Evolutionary conservation across 2,888 invertebrate genomes (phyloP).

Genomic region (Molanna angustata): DNA sequence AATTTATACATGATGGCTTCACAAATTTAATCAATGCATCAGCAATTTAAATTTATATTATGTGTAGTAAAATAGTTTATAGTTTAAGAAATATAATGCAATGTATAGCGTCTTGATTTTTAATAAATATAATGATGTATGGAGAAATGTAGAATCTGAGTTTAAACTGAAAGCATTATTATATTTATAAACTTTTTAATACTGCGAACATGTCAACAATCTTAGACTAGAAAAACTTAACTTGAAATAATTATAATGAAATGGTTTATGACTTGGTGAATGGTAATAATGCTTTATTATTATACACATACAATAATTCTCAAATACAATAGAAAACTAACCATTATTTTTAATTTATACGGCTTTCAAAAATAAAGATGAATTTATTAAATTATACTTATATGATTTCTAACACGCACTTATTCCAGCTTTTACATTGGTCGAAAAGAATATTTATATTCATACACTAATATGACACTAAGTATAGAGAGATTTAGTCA

Average conservation of each 20-base stretch:
- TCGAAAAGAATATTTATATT: constrained; percentile 29
- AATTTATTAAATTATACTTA: constrained; percentile 28
- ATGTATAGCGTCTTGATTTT: too few relatives aligned
- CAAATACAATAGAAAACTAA: constrained; percentile 30
- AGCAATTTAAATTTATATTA: too few relatives aligned
- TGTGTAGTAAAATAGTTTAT: too few relatives aligned
- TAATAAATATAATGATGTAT: too few relatives aligned
- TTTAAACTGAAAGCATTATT: too few relatives aligned
- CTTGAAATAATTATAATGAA: constrained; percentile 12
- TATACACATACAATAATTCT: constrained; percentile 6
- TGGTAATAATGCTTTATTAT: constrained; percentile 11
- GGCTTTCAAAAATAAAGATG: constrained; percentile 30
- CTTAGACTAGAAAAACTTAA: too few relatives aligned
- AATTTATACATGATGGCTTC: too few relatives aligned
- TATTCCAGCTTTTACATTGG: constrained; percentile 32
- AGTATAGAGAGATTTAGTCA: constrained; percentile 32
- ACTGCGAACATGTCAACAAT: too few relatives aligned
- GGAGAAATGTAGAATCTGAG: too few relatives aligned
- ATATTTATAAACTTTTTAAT: too few relatives aligned
- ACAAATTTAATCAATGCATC: too few relatives aligned
- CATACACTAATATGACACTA: constrained; percentile 32
- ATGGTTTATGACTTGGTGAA: constrained; percentile 12
- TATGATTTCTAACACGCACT: constrained; percentile 26
- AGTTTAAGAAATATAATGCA: too few relatives aligned
- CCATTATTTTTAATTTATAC: constrained; percentile 27